Conservation (phyloP, 2,113 vertebrate genomes). For the Eublepharis macularius region DNA sequence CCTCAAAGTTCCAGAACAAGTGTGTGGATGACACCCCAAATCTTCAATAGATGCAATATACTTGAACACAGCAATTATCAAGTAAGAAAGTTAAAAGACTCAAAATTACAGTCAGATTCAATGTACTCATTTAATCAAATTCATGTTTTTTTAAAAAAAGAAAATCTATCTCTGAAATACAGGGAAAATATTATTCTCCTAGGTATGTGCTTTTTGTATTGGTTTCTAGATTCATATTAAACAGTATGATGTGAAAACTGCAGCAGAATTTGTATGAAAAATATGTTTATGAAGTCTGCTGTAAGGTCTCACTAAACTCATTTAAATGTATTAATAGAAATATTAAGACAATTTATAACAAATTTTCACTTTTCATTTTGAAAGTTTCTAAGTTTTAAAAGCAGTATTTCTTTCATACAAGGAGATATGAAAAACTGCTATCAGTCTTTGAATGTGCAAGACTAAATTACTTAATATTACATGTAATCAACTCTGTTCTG, state of each 20-base stretch:
- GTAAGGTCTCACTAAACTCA: neutral
- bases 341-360: neutral
- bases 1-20: neutral
- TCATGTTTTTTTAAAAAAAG: neutral
- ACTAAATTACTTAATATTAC: neutral
- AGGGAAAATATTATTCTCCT: neutral
- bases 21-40: neutral
- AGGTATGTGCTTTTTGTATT: neutral
- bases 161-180: neutral
- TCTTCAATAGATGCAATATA: neutral
- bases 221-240: neutral
- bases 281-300: neutral
- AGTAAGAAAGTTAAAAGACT: neutral
- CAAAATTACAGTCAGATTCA: neutral
- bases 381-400: neutral
- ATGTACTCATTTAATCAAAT: neutral
- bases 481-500: neutral
- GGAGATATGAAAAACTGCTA: neutral
- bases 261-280: neutral
- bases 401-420: neutral
- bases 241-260: neutral
- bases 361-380: neutral
- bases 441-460: neutral
- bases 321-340: neutral
- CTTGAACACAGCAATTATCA: neutral